These are phyloP conservation scores for Esperia sulphurella DNA, from an alignment of 2,888 invertebrate genomes.

Conservation along the genomic window DNA sequence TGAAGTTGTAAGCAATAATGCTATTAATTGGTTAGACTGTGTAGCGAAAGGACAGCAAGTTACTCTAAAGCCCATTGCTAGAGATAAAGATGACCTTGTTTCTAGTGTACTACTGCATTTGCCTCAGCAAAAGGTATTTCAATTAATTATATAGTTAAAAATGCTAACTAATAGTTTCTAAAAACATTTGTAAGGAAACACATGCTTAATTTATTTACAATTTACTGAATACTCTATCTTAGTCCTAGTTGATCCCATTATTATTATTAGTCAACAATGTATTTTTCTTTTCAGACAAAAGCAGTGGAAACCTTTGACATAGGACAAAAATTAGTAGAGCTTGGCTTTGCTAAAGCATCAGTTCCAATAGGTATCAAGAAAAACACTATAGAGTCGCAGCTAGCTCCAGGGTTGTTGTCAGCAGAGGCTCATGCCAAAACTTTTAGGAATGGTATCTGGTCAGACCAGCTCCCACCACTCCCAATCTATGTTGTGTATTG, in stretches of 20 bases:
- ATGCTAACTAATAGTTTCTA: too few relatives aligned
- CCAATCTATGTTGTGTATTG: conserved; percentile 57
- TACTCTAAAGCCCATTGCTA: conserved; percentile 66
- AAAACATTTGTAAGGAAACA: too few relatives aligned
- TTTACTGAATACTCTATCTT: too few relatives aligned
- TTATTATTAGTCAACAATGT: too few relatives aligned
- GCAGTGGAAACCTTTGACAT: conserved; percentile 59
- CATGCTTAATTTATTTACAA: too few relatives aligned
- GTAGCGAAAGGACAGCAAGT: conserved; percentile 70
- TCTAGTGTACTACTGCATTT: conserved; percentile 68
- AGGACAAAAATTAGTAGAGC: conserved; percentile 67
- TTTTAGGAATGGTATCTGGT: conserved; percentile 67
- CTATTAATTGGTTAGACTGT: conserved; percentile 80
- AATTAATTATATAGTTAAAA: too few relatives aligned
- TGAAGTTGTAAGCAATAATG: conserved; percentile 70
- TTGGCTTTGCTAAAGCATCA: conserved; percentile 66
- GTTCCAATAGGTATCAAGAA: conserved; percentile 51
- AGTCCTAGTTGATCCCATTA: too few relatives aligned
- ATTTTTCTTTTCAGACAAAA: conserved; percentile 50
- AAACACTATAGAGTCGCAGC: conserved; percentile 57
- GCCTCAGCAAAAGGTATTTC: conserved; percentile 52
- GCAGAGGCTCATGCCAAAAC: conserved; percentile 63
- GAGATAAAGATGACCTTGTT: conserved; percentile 63
- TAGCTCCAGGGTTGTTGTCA: conserved; percentile 53
- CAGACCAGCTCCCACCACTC: conserved; percentile 60